A percentile compares a stretch with the other conserved stretches of the same genome.
Evolutionary conservation across 2,888 invertebrate species (phyloP).

Genomic region (Xestia ashworthii): DNA sequence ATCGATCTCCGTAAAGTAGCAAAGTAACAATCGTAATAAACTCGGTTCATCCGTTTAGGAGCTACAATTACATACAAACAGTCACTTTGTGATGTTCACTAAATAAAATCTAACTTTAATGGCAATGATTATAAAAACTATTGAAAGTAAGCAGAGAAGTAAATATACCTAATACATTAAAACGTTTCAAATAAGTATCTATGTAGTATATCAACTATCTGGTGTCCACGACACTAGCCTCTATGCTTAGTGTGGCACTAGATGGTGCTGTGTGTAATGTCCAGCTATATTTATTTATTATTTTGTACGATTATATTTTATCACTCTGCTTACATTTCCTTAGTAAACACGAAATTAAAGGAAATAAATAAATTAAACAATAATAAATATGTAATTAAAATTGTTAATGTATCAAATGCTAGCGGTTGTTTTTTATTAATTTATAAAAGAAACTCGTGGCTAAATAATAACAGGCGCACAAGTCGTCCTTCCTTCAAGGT

Average conservation of each 20-base stretch:
- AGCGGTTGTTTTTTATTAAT: conserved; percentile 6
- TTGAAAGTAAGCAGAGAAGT: conserved; percentile 39
- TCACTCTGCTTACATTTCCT: conserved; percentile 41
- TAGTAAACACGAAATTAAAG: conserved; percentile 20
- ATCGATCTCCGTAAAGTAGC: background rate
- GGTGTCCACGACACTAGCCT: no score
- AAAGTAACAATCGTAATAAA: background rate
- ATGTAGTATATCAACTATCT: no score
- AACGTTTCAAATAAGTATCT: no score
- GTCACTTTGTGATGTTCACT: background rate
- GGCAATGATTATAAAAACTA: conserved; percentile 16
- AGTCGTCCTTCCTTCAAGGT: no score
- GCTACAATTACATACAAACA: background rate
- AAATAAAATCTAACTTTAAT: conserved; percentile 14
- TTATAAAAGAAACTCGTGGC: no score
- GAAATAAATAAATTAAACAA: conserved; percentile 31
- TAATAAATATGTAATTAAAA: conserved; percentile 14
- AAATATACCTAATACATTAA: background rate
- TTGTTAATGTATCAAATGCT: conserved; percentile 2
- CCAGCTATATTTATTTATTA: no score
- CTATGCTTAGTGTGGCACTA: no score
- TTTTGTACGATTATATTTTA: conserved; percentile 5
- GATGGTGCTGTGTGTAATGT: no score
- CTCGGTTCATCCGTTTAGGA: background rate
- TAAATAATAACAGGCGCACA: no score